Percentiles rank a stretch among this genome's conserved stretches.
phyloP scores from a whole-genome alignment of 2,888 invertebrate genomes.

The Sericinus montela region DNA sequence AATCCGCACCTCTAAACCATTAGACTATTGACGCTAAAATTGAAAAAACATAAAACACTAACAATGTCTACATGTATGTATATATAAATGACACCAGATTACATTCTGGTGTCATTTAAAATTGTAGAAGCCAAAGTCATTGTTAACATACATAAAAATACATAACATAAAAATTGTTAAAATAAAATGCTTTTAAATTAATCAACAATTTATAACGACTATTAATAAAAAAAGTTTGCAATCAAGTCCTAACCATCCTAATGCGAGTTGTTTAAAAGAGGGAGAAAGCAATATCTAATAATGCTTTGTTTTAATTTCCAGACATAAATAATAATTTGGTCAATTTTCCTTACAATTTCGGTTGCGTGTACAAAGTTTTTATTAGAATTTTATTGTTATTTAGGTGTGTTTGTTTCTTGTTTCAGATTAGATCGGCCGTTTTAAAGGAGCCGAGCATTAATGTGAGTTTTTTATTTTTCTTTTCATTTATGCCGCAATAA shows the following conservation, averaged over 20 bases:
- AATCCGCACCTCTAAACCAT: too few relatives aligned
- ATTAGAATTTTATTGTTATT: constrained; percentile 79
- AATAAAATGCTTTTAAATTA: neutral
- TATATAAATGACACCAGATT: too few relatives aligned
- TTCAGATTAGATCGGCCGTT: constrained; percentile 76
- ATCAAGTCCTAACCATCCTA: constrained; percentile 39
- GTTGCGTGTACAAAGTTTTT: constrained; percentile 77
- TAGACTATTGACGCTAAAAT: too few relatives aligned
- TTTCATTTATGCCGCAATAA: constrained; percentile 64
- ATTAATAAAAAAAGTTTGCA: constrained; percentile 32
- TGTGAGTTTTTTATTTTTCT: constrained; percentile 73
- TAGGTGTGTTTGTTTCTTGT: constrained; percentile 79
- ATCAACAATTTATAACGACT: constrained; percentile 14
- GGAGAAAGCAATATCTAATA: constrained; percentile 67
- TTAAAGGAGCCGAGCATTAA: constrained; percentile 74
- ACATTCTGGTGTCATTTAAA: too few relatives aligned
- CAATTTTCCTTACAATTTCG: constrained; percentile 74
- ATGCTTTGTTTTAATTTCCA: constrained; percentile 72
- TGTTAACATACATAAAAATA: too few relatives aligned
- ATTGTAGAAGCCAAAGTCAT: too few relatives aligned
- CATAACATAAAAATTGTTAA: too few relatives aligned
- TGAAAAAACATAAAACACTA: too few relatives aligned
- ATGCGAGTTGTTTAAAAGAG: constrained; percentile 53
- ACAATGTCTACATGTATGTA: too few relatives aligned
- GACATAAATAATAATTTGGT: constrained; percentile 78